These are phyloP conservation scores for Drosophila santomea DNA, from an alignment of 1,140 invertebrate genomes.

Conservation along the genomic window DNA sequence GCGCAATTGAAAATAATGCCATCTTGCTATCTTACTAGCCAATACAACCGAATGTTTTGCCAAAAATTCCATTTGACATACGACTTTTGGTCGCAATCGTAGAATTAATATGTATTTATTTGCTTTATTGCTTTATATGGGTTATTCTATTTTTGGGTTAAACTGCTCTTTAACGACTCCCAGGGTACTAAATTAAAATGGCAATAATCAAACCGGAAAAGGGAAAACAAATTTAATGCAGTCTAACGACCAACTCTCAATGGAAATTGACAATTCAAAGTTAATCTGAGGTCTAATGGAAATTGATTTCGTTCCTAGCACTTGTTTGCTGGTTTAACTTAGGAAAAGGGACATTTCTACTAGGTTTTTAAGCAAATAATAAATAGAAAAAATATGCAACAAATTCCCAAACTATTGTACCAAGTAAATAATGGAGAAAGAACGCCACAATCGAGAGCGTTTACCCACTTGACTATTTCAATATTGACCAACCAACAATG, in stretches of 20 bases:
- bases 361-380: neutral
- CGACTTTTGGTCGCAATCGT: slow-evolving; percentile 15
- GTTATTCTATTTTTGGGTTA: slow-evolving; percentile 22
- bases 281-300: slow-evolving; percentile 61
- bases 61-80: neutral
- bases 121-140: neutral
- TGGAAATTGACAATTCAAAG: slow-evolving; percentile 34
- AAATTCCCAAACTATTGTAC: neutral
- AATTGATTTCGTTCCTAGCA: slow-evolving; percentile 60
- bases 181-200: slow-evolving; percentile 39
- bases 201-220: slow-evolving; percentile 12
- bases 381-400: neutral
- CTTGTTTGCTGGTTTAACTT: too few species aligned
- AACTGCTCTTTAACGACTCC: slow-evolving; percentile 78
- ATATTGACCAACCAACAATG: slow-evolving; percentile 41
- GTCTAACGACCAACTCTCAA: slow-evolving; percentile 33
- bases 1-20: neutral
- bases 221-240: slow-evolving; percentile 30
- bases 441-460: slow-evolving; percentile 9
- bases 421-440: slow-evolving; percentile 8
- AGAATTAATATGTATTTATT: slow-evolving; percentile 23
- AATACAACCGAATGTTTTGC: slow-evolving; percentile 4
- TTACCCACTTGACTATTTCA: slow-evolving; percentile 55
- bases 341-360: too few species aligned
- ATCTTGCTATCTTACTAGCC: too few species aligned